These are phyloP conservation scores for Tiaroga cobitis DNA, from an alignment of 2,797 vertebrate genomes.

Conservation along the genomic window DNA sequence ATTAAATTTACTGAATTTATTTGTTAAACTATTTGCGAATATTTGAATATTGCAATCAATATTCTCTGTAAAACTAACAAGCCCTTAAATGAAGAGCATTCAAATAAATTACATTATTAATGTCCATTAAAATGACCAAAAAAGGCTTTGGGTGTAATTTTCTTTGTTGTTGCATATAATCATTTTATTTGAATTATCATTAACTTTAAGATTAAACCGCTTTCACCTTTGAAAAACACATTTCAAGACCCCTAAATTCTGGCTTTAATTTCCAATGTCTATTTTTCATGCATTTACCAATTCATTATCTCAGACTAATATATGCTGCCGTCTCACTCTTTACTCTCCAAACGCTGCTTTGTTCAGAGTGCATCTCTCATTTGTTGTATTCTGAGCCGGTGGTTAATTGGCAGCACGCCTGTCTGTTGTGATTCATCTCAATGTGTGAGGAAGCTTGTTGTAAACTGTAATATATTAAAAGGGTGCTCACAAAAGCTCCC, in stretches of 20 bases:
- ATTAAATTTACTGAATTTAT: not conserved
- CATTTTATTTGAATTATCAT: not conserved
- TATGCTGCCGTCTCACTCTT: not conserved
- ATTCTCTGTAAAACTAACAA: not conserved
- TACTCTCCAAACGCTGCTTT: constrained; percentile 3
- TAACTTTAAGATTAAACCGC: not conserved
- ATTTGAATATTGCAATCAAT: not conserved
- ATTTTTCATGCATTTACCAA: not conserved
- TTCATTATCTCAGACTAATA: not conserved
- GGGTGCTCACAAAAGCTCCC: not conserved
- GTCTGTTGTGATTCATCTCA: constrained; percentile 38
- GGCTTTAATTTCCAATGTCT: not conserved
- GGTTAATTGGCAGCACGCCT: constrained; percentile 3
- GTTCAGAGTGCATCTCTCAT: not conserved
- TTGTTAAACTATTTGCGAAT: not conserved
- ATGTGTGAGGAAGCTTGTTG: constrained; percentile 13
- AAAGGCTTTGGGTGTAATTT: not conserved
- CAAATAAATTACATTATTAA: not conserved
- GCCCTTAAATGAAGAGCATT: not conserved
- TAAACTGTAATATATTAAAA: constrained; percentile 22
- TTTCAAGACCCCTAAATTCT: not conserved
- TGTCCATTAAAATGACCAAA: not conserved
- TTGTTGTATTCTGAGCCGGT: not conserved
- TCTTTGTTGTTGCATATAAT: not conserved
- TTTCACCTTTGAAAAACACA: not conserved